A percentile compares a stretch with the other conserved stretches of the same genome.
phyloP scores from a whole-genome alignment of 2,113 vertebrate genomes.

The Corythornis vintsioides region DNA sequence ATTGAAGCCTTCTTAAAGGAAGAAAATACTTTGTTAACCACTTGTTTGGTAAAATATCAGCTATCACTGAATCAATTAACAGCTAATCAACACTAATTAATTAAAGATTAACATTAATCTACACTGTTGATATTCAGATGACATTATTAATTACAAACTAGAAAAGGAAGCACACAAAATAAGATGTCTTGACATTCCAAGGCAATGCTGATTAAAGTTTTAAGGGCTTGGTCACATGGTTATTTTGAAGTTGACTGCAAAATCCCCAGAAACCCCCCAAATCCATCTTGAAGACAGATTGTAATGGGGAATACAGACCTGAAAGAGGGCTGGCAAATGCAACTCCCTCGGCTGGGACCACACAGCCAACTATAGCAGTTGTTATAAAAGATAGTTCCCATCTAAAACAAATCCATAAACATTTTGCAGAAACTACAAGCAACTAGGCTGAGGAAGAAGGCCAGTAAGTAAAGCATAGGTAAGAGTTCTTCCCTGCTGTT shows the following conservation, averaged over 20 bases:
- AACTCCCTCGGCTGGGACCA: background rate
- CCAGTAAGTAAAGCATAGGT: background rate
- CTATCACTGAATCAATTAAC: background rate
- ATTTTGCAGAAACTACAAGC: background rate
- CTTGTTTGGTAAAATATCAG: background rate
- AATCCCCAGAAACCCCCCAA: background rate
- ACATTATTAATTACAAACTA: background rate
- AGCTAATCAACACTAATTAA: background rate
- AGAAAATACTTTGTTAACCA: background rate
- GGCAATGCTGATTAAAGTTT: background rate
- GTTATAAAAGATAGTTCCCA: background rate
- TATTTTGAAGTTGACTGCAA: background rate
- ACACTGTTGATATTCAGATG: background rate
- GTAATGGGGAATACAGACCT: background rate
- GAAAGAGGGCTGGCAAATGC: background rate
- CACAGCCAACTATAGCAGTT: background rate
- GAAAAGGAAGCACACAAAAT: background rate
- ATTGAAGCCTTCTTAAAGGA: background rate
- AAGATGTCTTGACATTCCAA: background rate
- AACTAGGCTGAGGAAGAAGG: background rate
- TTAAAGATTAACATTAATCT: background rate
- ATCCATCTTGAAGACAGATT: fast-evolving
- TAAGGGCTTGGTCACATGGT: fast-evolving
- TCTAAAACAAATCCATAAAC: fast-evolving
- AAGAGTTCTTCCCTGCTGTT: background rate